Base-by-base conservation (phyloP, 2,888 invertebrate species). In the Cantharis flavilabris region DNA sequence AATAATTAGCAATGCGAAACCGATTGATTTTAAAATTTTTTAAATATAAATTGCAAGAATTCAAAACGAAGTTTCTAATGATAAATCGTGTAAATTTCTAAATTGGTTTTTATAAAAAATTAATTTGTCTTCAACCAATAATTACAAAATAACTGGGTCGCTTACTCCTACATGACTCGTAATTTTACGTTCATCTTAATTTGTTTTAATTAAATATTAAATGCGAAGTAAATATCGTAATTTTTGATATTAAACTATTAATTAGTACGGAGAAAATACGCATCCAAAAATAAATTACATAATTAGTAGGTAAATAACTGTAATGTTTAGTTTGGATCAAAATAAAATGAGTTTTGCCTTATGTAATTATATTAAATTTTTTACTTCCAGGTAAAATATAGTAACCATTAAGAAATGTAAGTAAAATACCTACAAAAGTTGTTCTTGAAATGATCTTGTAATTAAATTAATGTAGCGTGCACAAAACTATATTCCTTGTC, bases 401-500 rank as follows among this genome's bases (percentile, higher is more conserved):
- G 23, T 67, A 11, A 67, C 65, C 65, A 67, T 67, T 67, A 67
- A 67, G 20, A 67, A 73, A 62, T 69, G 23, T 49, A 71, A 71
- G 71, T 62, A 49, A 62, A 70, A 62, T 69, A 73, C 23, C 23
- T 73, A 64, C 75, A 62, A 75, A 28, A 82, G 79, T 82, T 81
- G 82, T 83, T 82, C 83, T 76, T 75, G 76, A 81, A 83, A 80
- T 79, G 76, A 78, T 78, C 77, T 76, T 80, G 80, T 80, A 83
- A 83, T 83, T 83, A 84, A 84, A 83, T 84, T 83, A 83, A 84
- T 83, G 83, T 82, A 81, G 80, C 82, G 82, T 82, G 80, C 81
- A 82, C 81, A 79, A 72, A 76, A 71, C 67, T 65, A 75, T 71
- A 75, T 63, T 18, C 65, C 63, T 67, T 75, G 71, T 75, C 71